These are phyloP conservation scores for Saimiri boliviensis DNA, from an alignment of 2,113 vertebrate genomes.

Conservation along the genomic window DNA sequence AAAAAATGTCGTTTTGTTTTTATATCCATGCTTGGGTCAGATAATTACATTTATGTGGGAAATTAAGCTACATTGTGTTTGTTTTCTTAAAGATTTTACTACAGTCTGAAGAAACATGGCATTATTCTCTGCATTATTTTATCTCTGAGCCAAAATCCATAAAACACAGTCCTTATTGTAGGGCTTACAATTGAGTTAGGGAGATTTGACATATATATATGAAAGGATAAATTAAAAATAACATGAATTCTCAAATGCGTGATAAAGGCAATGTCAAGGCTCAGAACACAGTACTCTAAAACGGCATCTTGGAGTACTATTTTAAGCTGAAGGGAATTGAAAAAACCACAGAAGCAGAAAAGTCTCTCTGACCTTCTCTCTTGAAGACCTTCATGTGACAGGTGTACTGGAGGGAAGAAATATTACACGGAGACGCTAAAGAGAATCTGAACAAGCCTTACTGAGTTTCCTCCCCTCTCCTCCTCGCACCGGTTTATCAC, in stretches of 20 bases:
- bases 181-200: not conserved
- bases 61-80: conserved; percentile 22
- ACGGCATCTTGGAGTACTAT: not conserved
- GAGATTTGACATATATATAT: not conserved
- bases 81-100: not conserved
- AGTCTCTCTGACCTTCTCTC: not conserved
- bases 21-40: not conserved
- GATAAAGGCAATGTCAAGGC: not conserved
- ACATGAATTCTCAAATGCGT: not conserved
- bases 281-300: not conserved
- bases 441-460: not conserved
- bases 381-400: not conserved
- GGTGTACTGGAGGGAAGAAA: not conserved
- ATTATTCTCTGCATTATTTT: not conserved
- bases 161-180: not conserved
- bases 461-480: not conserved
- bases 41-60: not conserved
- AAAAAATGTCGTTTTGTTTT: conserved; percentile 7
- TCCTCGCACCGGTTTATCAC: not conserved
- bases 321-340: not conserved
- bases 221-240: not conserved
- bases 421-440: not conserved
- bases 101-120: not conserved
- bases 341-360: not conserved
- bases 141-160: not conserved